Evolutionary conservation across 1,140 invertebrate species (phyloP), one percentile per base, ranked within the genome.

Genomic region (Coenobita brevimanus): DNA sequence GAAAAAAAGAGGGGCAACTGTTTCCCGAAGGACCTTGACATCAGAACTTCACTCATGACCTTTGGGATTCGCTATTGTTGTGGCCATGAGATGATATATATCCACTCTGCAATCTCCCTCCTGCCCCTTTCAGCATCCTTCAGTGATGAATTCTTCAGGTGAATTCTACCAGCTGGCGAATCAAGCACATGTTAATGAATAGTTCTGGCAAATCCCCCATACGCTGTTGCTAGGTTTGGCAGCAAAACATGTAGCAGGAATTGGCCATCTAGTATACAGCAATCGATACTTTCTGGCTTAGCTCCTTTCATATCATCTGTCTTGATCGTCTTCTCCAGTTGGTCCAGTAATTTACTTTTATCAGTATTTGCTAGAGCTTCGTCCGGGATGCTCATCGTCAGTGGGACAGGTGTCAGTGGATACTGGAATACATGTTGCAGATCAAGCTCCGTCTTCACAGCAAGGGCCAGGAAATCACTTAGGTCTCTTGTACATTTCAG

Each of bases 101-200:
- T n/a, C n/a, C n/a, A n/a, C 30, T 36, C 8, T 67, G 6, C 71
- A 17, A 13, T 10, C 24, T 36, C 38, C 71, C 71, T 24, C 24
- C 71, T 38, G 36, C 1, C 36, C 3, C 71, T 75, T 75, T 75
- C 71, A 36, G 71, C 24, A 24, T 75, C 38, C 71, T 41, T 75
- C 24, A 36, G 6, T 75, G 38, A 75, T 13, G 30, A 36, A 15
- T 38, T 24, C 15, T 24, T 1, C 21, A 75, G 13, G 71, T 75
- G 36, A 33, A 75, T 41, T 13, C 33, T 13, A 17, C 24, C 24
- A 24, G 64, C 64, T 69, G 1, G 33, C 4, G 64, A 17, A 17
- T 24, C 24, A 13, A 69, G 33, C 10, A 13, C 24, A 13, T 69
- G 3, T 13, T 13, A 17, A 27, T 17, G 64, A 27, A 69, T 69